phyloP scores from a whole-genome alignment of 1,140 invertebrate genomes.

The Arctopsyche grandis region DNA sequence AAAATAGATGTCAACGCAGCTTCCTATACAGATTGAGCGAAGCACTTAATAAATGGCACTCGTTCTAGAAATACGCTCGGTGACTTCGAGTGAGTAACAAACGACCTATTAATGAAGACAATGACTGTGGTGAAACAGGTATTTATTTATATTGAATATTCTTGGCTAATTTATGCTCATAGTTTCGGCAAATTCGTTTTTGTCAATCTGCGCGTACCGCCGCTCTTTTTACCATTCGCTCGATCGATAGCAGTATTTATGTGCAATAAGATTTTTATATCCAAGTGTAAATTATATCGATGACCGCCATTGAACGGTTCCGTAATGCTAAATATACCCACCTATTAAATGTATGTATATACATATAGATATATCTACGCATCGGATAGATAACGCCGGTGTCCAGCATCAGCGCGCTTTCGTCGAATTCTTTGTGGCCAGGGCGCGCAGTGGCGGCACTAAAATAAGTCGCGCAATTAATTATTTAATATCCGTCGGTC shows the following conservation, averaged over 20 bases:
- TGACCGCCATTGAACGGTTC: no score
- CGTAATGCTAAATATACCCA: neutral
- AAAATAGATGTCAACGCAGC: conserved; percentile 5
- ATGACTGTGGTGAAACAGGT: neutral
- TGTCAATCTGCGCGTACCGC: neutral
- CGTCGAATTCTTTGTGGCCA: neutral
- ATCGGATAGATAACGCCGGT: neutral
- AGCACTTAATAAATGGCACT: neutral
- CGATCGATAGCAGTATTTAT: no score
- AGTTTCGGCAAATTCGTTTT: neutral
- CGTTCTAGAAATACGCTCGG: neutral
- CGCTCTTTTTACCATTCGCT: no score
- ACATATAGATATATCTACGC: neutral
- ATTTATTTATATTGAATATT: neutral
- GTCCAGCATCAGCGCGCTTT: neutral
- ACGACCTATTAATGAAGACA: neutral
- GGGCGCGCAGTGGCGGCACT: neutral
- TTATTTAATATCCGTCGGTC: conserved; percentile 29
- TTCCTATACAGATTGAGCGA: neutral
- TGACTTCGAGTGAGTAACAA: neutral
- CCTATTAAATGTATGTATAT: neutral
- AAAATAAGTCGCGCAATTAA: conserved; percentile 34
- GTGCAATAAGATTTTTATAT: no score
- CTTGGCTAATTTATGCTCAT: neutral
- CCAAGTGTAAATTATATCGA: no score